phyloP scores from a whole-genome alignment of 2,797 vertebrate genomes.

The Knipowitschia caucasica region DNA sequence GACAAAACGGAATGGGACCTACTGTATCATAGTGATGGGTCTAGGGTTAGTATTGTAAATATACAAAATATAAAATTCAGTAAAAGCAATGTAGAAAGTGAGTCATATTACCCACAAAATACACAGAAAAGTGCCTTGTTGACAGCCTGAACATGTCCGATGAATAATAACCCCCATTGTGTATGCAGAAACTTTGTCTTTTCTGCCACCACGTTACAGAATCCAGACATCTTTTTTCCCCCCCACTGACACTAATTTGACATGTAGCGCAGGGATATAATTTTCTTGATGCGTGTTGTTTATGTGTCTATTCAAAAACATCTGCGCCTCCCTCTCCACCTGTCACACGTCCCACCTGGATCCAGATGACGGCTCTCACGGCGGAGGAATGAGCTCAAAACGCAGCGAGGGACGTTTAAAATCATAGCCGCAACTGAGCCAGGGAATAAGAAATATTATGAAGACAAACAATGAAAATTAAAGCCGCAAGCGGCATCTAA shows the following conservation, averaged over 20 bases:
- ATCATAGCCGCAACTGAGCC: constrained; percentile 23
- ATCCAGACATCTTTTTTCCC: background rate
- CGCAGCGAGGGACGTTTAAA: constrained; percentile 35
- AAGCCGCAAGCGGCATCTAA: too few species aligned
- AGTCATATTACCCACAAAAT: too few species aligned
- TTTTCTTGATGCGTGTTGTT: background rate
- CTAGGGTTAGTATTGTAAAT: too few species aligned
- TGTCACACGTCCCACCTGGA: constrained; percentile 24
- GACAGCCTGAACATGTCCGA: too few species aligned
- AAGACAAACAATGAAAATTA: constrained; percentile 17
- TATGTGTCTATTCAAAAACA: constrained; percentile 15
- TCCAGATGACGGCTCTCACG: constrained; percentile 37
- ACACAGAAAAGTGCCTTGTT: too few species aligned
- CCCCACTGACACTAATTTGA: constrained; percentile 1
- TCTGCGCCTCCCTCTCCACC: constrained; percentile 6
- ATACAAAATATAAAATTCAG: too few species aligned
- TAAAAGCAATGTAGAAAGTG: too few species aligned
- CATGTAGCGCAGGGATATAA: background rate
- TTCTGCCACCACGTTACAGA: background rate
- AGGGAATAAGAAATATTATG: background rate
- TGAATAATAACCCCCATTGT: too few species aligned
- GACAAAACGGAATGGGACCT: too few species aligned
- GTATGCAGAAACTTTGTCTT: too few species aligned
- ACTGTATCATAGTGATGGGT: too few species aligned
- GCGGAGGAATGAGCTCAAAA: constrained; percentile 37